These are phyloP conservation scores for Spodoptera littoralis DNA, from an alignment of 2,888 invertebrate species.

Conservation along the genomic window DNA sequence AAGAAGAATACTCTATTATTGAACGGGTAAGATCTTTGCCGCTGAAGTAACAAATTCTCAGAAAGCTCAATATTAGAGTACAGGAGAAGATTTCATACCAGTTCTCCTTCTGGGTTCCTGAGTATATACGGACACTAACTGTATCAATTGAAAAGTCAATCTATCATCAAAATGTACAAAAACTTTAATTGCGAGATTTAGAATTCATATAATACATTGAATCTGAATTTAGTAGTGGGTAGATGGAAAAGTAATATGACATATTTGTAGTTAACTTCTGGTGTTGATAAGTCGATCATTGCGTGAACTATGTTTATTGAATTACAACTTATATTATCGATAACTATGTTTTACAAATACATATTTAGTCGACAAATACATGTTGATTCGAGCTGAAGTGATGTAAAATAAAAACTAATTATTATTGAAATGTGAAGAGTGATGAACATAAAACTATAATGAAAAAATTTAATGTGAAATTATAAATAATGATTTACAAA, in stretches of 20 bases:
- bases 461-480: too few relatives aligned
- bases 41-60: constrained; percentile 44
- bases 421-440: too few relatives aligned
- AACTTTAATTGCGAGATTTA: constrained; percentile 65
- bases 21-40: constrained; percentile 35
- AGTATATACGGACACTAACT: constrained; percentile 67
- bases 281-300: too few relatives aligned
- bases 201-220: constrained; percentile 19
- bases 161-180: constrained; percentile 39
- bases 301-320: too few relatives aligned
- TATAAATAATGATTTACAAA: too few relatives aligned
- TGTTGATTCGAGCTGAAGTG: too few relatives aligned
- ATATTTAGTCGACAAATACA: too few relatives aligned
- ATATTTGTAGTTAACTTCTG: too few relatives aligned
- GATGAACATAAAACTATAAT: too few relatives aligned
- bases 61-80: constrained; percentile 19
- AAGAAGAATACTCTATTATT: constrained; percentile 17
- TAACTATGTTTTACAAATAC: too few relatives aligned
- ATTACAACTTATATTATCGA: too few relatives aligned
- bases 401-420: too few relatives aligned
- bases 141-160: background rate
- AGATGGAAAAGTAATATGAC: background rate
- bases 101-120: constrained; percentile 62
- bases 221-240: constrained; percentile 18
- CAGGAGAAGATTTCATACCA: constrained; percentile 51